Percentiles rank a stretch among this genome's conserved stretches.
phyloP scores from a whole-genome alignment of 1,140 invertebrate genomes.

The Drosophila takahashii region DNA sequence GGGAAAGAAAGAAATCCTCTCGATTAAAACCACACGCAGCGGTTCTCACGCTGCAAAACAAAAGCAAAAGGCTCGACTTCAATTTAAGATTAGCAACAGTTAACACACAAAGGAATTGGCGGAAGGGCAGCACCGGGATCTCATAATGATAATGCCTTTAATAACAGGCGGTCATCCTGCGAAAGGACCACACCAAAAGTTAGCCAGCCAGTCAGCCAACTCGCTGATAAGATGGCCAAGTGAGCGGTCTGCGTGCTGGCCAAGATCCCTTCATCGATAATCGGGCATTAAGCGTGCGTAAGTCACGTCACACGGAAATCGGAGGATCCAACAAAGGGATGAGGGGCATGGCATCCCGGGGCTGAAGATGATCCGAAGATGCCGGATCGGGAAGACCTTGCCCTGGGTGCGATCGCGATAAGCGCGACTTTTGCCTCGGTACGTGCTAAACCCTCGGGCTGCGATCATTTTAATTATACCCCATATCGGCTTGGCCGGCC shows the following conservation, averaged over 20 bases:
- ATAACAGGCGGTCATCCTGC: constrained; percentile 73
- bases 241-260: constrained; percentile 47
- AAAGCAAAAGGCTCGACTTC: constrained; percentile 40
- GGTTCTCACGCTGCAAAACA: constrained; percentile 69
- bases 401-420: constrained; percentile 80
- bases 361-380: constrained; percentile 35
- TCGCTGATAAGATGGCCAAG: constrained; percentile 65
- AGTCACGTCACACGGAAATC: constrained; percentile 61
- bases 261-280: constrained; percentile 74
- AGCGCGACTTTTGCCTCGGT: constrained; percentile 80
- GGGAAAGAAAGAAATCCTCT: not conserved
- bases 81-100: constrained; percentile 82
- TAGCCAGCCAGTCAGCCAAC: not conserved
- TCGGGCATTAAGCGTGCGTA: constrained; percentile 76
- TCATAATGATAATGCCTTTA: constrained; percentile 78
- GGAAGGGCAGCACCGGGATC: constrained; percentile 44
- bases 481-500: constrained; percentile 20
- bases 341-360: not conserved
- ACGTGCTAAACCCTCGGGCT: constrained; percentile 72
- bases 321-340: constrained; percentile 2
- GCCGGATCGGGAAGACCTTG: constrained; percentile 58
- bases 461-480: constrained; percentile 78
- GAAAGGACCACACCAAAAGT: constrained; percentile 60
- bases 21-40: constrained; percentile 63
- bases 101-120: constrained; percentile 67